These are phyloP conservation scores for Calycopis cecrops DNA, from an alignment of 1,140 invertebrate species.

Conservation along the genomic window DNA sequence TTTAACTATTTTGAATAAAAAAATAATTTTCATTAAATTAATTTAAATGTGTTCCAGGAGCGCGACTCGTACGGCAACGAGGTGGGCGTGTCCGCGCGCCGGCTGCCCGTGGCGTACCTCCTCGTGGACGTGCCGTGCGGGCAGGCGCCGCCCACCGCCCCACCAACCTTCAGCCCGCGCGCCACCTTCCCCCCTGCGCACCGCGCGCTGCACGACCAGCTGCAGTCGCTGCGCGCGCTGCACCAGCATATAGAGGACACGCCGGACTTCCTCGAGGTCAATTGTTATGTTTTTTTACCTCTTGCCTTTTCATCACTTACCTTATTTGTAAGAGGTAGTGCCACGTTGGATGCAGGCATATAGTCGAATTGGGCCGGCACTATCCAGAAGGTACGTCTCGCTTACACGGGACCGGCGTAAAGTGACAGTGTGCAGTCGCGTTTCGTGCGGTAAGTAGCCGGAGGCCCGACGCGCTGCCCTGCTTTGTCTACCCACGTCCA, in stretches of 20 bases:
- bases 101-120: constrained; percentile 97
- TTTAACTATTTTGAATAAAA: no score
- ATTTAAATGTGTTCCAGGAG: constrained; percentile 78
- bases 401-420: no score
- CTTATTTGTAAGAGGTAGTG: no score
- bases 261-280: constrained; percentile 58
- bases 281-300: neutral
- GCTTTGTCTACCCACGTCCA: no score
- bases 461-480: no score
- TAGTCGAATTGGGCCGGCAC: no score
- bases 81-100: constrained; percentile 92
- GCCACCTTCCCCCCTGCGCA: constrained; percentile 84
- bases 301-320: no score
- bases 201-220: constrained; percentile 87
- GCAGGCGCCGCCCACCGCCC: constrained; percentile 88
- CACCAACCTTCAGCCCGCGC: constrained; percentile 76
- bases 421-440: no score
- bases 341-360: no score
- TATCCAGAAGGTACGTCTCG: no score
- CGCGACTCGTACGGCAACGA: constrained; percentile 99
- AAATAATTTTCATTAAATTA: no score
- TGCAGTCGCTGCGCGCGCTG: constrained; percentile 86
- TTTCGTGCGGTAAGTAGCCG: no score
- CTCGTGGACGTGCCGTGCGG: constrained; percentile 97
- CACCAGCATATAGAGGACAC: constrained; percentile 88